Conservation (phyloP, 2,888 invertebrate genomes). For the Endotricha flammealis region DNA sequence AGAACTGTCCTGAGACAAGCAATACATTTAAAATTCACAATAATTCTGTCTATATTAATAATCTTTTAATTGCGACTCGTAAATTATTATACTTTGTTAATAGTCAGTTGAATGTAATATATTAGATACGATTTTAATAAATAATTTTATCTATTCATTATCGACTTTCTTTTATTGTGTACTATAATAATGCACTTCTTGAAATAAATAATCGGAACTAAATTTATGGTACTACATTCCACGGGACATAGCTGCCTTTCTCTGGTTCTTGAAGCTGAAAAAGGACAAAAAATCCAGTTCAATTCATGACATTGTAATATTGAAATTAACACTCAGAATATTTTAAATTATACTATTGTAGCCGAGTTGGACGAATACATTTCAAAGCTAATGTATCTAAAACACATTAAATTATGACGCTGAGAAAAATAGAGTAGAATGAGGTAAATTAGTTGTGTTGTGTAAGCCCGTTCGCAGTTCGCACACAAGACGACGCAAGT, state of each 20-base stretch:
- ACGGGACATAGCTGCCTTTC: conserved; percentile 77
- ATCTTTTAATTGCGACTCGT: conserved; percentile 36
- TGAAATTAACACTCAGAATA: no score
- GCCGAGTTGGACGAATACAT: no score
- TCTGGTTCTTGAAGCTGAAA: conserved; percentile 78
- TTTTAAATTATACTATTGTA: no score
- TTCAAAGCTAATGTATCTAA: no score
- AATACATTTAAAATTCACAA: conserved; percentile 13
- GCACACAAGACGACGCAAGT: no score
- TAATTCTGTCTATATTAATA: conserved; percentile 11
- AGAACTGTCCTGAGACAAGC: conserved; percentile 12
- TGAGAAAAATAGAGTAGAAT: no score
- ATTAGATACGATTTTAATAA: conserved; percentile 62
- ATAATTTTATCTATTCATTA: conserved; percentile 45
- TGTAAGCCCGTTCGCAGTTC: no score
- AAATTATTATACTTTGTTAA: conserved; percentile 48
- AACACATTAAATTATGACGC: no score
- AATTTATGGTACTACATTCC: conserved; percentile 80
- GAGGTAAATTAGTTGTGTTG: no score
- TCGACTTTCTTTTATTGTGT: conserved; percentile 14
- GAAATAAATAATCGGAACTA: not conserved
- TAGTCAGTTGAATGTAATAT: conserved; percentile 56
- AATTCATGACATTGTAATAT: no score
- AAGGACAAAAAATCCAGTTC: no score
- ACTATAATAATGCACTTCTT: conserved; percentile 3